Base-by-base conservation (phyloP, 92 coral and sea anemone species). In the Bergia puertoricense region DNA sequence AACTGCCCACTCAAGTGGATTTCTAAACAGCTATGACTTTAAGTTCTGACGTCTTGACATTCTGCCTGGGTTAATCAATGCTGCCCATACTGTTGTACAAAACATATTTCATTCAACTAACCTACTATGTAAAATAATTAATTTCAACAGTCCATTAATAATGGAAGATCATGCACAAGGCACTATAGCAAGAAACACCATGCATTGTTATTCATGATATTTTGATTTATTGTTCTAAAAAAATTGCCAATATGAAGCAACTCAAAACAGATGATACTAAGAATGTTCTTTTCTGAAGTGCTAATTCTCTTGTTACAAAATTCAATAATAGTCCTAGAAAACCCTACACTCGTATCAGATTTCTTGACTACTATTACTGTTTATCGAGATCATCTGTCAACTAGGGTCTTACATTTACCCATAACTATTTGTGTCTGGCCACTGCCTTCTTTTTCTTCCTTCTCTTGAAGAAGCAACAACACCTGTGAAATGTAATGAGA, bases 401-500 rank as follows among this genome's bases (percentile, higher is more conserved):
- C 78, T 51, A 10, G 37, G 56, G 62, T 45, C 20, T 48, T 39
- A 68, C 20, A 57, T 46, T 68, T 84, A 36, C 68, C 77, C 76
- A 45, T 82, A 67, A 71, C 71, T 89, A 95, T 93, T 95, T 95
- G 89, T 95, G 94, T 89, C 96, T 90, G 62, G 92, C 88, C 84
- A 89, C 98, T 13, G 96, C 92, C 82, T 92, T 95, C 50, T 95
- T 96, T 90, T 96, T 96, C 92, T 96, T 95, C 92, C 82, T 95
- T 82, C 99, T 86, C 88, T 96, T 96, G 89, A 96, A 93, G 92
- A 96, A 96, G 83, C 99, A 96, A 85, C 99, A 96, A 82, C 99
- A 96, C 89, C 99, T 96, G 54, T 0, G 22, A 78, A 85, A 81
- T 77, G 85, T 85, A 69, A 82, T 89, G 30, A 80, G 13, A 16